Conservation (phyloP, 2,888 invertebrate species). For the Synanthedon andrenaeformis region DNA sequence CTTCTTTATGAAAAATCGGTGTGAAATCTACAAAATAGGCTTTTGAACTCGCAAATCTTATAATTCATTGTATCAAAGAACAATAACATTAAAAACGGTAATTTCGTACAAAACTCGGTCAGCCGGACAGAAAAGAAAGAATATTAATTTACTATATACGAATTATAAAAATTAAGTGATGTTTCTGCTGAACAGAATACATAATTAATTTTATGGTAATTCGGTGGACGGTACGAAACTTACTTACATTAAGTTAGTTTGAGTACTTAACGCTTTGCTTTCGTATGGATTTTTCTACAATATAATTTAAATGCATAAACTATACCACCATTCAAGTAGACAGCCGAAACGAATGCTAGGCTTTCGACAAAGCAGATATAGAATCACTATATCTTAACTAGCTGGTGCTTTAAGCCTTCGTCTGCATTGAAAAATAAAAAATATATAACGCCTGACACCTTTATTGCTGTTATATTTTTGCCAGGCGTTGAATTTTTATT, state of each 20-base stretch:
- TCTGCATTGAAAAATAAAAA: too few species aligned
- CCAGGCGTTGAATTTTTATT: too few species aligned
- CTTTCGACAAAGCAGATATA: too few species aligned
- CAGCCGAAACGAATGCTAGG: too few species aligned
- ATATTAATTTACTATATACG: slow-evolving; percentile 6
- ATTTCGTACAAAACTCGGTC: slow-evolving; percentile 4
- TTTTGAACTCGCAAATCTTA: not conserved
- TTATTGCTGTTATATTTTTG: too few species aligned
- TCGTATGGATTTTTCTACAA: slow-evolving; percentile 10
- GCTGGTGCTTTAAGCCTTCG: too few species aligned
- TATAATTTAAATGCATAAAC: slow-evolving; percentile 1
- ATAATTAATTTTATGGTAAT: slow-evolving; percentile 48
- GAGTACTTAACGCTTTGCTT: slow-evolving; percentile 13
- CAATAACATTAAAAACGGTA: slow-evolving; percentile 1
- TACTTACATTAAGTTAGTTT: slow-evolving; percentile 10
- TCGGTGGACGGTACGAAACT: slow-evolving; percentile 21
- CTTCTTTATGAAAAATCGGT: not conserved
- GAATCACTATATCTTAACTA: too few species aligned
- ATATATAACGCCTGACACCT: too few species aligned
- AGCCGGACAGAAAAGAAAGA: slow-evolving; percentile 2
- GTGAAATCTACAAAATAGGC: not conserved
- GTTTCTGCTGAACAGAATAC: slow-evolving; percentile 29
- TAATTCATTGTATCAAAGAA: not conserved
- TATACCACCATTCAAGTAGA: too few species aligned
- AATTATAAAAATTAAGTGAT: slow-evolving; percentile 11